Base-by-base conservation (phyloP, 2,797 vertebrate species). In the Acipenser transmontanus region DNA sequence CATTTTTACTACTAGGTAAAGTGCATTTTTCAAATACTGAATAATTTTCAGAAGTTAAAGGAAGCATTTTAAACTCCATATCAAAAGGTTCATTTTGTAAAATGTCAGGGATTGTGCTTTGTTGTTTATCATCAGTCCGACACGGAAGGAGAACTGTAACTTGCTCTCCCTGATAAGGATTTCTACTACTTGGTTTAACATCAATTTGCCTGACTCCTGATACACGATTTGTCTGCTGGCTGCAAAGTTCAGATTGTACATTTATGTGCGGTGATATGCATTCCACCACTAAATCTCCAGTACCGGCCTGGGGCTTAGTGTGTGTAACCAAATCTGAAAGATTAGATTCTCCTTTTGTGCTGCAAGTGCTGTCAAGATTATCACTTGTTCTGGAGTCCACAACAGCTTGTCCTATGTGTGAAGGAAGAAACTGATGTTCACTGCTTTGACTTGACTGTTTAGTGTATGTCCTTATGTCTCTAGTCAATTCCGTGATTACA, bases 141-240 rank as follows among this genome's bases (percentile, higher is more conserved):
- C 72, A 74, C 7, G 85, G 78, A 12, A 89, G 76, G 66, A 91
- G 85, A 79, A 93, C 80, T 4, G 83, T 92, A 71, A 91, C 85
- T 83, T 92, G 93, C 68, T 93, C 93, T 63, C 86, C 91, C 76
- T 81, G 84, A 72, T 85, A 84, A 61, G 85, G 84, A 74, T 92
- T 89, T 73, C 81, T 93, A 77, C 71, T 71, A 82, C 77, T 90
- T 77, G 91, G 88, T 77, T 92, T 93, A 69, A 92, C 90, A 74
- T 95, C 92, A 74, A 82, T 89, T 79, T 89, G 91, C 77, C 84
- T 88, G 70, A 88, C 84, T 72, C 78, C 81, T 57, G 87, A 74
- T 48, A 76, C 68, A 34, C 82, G 80, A 62, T 70, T 7, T 70
- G 75, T 70, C 1, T 86, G 87, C 78, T 67, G 80, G 74, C 74